Evolutionary conservation across 2,888 invertebrate genomes (phyloP), one percentile per base, ranked within the genome.

Genomic region (Cheilosia urbana): DNA sequence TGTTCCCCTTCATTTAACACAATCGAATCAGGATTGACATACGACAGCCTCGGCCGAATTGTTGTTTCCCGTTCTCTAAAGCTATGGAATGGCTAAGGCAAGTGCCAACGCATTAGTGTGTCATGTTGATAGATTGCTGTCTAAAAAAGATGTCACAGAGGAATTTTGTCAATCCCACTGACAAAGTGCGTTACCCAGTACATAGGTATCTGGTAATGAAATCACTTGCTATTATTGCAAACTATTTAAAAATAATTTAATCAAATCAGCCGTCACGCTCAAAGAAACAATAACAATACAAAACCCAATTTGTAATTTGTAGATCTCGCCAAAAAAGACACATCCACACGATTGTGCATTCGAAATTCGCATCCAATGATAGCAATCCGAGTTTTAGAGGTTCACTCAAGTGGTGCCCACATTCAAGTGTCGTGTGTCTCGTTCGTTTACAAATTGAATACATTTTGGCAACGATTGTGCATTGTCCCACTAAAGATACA

Each of bases 181-280:
- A 58, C 37, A 69, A 21, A 40, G 17, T 40, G 5, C 11, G 17
- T 17, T 7, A 17, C 2, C 19, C 15, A n/a, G 6, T 13, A 1
- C 4, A 21, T 2, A 11, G 11, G 34, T 17, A 21, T 34, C 42
- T 24, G 58, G 40, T 71, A 55, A 78, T 75, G 71, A 60, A 80
- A 85, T 81, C 75, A 9, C 9, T 51, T 15, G 37, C 62, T 58
- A 21, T 63, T 27, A 11, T 42, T 30, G 34, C 24, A 53, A 53
- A 62, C 62, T 34, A 66, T 78, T 82, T 34, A 72, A 55, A 78
- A 62, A 17, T 21, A 69, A 68, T 73, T 80, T 76, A 84, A 84
- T 84, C 69, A 84, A 84, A 78, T 53, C 68, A 73, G 63, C 47
- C 82, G 87, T 87, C 87, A 87, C 68, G 87, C 68, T 87, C 63